Evolutionary conservation across 2,113 vertebrate genomes (phyloP).

Genomic region (Emberiza fucata): DNA sequence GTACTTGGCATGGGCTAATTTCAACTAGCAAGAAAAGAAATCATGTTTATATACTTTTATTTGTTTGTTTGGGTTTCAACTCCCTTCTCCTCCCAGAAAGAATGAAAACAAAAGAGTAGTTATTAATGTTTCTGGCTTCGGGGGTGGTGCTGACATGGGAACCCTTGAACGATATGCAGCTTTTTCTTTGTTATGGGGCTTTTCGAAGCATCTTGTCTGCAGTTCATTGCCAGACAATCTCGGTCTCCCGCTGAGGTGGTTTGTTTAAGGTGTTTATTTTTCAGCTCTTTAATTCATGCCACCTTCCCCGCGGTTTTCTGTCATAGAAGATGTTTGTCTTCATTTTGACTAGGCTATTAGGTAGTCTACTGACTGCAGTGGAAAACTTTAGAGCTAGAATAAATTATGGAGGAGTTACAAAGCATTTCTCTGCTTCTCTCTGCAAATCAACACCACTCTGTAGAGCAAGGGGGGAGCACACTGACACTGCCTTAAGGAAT

Average conservation of each 20-base stretch:
- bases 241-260: not conserved
- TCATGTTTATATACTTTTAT: not conserved
- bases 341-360: conserved; percentile 18
- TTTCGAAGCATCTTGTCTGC: conserved; percentile 23
- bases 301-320: not conserved
- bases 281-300: not conserved
- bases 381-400: conserved; percentile 23
- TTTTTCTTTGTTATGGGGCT: not conserved
- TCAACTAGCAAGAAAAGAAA: not conserved
- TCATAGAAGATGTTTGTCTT: conserved; percentile 19
- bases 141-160: conserved; percentile 39
- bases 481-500: not conserved
- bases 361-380: not conserved
- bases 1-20: not conserved
- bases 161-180: not conserved
- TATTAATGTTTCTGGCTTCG: conserved; percentile 25
- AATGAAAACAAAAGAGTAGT: not conserved
- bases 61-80: not conserved
- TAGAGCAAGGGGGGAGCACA: not conserved
- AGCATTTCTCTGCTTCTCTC: not conserved
- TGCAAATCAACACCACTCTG: conserved; percentile 26
- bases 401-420: not conserved
- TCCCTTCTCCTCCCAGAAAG: not conserved
- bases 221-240: not conserved
- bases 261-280: conserved; percentile 57